Evolutionary conservation across 1,140 invertebrate species (phyloP).

Genomic region (Hormaphis cornu): DNA sequence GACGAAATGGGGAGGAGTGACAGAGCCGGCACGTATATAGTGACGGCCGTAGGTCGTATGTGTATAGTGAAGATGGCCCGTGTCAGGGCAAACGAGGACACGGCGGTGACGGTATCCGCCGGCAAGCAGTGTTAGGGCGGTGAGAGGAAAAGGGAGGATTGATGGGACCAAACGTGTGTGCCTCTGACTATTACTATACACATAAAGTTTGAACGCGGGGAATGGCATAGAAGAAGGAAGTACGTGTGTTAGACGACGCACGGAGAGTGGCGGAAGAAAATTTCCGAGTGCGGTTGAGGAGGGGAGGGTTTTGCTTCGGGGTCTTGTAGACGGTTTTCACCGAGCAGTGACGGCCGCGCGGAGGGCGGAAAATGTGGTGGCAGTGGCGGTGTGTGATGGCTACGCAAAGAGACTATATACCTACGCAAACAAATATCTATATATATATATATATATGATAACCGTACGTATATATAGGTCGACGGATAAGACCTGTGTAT

Average conservation of each 20-base stretch:
- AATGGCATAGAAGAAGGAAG: background rate
- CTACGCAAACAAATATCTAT: background rate
- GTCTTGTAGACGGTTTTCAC: slow-evolving; percentile 7
- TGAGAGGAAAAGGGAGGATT: background rate
- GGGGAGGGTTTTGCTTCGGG: slow-evolving; percentile 3
- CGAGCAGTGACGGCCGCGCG: background rate
- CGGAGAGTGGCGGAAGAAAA: background rate
- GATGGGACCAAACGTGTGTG: slow-evolving; percentile 19
- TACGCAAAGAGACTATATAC: slow-evolving; percentile 21
- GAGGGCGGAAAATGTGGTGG: background rate
- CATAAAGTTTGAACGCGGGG: background rate
- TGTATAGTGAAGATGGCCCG: background rate
- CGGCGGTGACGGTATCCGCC: background rate
- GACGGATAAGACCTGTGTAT: background rate
- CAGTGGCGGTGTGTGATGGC: slow-evolving; percentile 6
- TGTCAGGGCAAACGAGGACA: background rate
- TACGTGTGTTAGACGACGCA: background rate
- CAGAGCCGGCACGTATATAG: slow-evolving; percentile 3
- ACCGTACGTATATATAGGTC: background rate
- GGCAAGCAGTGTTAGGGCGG: background rate
- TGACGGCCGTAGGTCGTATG: background rate
- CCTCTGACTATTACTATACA: slow-evolving; percentile 15
- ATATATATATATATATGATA: background rate
- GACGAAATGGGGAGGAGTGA: background rate
- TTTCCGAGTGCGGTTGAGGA: background rate